A percentile compares a stretch with the other conserved stretches of the same genome.
Evolutionary conservation across 2,797 vertebrate genomes (phyloP).

Genomic region (Leptoclinus maculatus): DNA sequence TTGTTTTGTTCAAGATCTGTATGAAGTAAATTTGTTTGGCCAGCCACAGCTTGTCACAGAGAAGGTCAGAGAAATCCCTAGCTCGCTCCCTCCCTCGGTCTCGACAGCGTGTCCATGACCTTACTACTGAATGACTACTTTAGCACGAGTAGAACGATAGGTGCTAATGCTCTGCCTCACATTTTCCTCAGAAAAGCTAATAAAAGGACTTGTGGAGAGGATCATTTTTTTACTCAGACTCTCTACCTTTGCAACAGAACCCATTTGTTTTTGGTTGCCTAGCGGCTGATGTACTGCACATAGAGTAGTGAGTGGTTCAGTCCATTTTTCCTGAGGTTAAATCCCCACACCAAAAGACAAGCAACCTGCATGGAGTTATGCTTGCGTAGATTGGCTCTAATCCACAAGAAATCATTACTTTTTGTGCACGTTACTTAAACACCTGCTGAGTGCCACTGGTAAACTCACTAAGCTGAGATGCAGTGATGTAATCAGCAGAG

Average conservation of each 20-base stretch:
- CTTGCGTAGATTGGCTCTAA: background rate
- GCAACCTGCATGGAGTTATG: background rate
- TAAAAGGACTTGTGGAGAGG: background rate
- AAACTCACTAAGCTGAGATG: no score
- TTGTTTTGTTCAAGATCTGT: constrained; percentile 24
- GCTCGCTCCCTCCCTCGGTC: background rate
- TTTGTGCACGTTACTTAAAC: background rate
- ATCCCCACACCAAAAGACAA: background rate
- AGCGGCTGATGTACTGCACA: background rate
- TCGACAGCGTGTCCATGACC: constrained; percentile 4
- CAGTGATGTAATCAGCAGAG: no score
- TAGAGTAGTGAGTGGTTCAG: background rate
- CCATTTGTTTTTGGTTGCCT: background rate
- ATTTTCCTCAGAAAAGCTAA: background rate
- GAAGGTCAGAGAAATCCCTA: constrained; percentile 35
- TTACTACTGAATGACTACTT: constrained; percentile 25
- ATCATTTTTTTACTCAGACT: background rate
- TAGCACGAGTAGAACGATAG: constrained; percentile 13
- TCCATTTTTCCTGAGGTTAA: background rate
- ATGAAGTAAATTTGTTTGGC: constrained; percentile 30
- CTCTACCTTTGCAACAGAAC: background rate
- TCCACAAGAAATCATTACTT: background rate
- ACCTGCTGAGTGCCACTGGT: background rate
- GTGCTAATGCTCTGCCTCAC: background rate
- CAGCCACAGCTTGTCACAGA: constrained; percentile 27